Percentiles rank a stretch among this genome's conserved stretches.
Evolutionary conservation across 2,113 vertebrate species (phyloP).

Genomic region (Brienomyrus longianalis): DNA sequence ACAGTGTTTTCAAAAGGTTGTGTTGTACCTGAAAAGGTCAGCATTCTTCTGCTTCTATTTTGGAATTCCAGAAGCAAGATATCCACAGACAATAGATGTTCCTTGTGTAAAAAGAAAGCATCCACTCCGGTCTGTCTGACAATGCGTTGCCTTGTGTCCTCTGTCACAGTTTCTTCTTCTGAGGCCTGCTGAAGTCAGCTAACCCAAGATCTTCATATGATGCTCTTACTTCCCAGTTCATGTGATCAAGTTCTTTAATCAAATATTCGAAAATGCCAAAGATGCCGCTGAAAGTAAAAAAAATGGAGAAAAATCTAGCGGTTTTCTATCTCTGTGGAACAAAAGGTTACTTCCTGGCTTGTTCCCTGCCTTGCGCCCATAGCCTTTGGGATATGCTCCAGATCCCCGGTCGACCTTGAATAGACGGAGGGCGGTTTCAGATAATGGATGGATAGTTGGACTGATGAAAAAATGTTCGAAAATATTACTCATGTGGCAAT

Average conservation of each 20-base stretch:
- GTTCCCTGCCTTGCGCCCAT: neutral
- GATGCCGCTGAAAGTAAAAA: neutral
- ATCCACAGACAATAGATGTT: neutral
- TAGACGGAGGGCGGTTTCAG: neutral
- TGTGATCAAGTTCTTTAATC: neutral
- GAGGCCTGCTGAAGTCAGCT: neutral
- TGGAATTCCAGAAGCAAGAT: neutral
- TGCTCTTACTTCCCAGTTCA: neutral
- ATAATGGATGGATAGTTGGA: neutral
- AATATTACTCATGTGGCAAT: neutral
- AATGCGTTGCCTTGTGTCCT: neutral
- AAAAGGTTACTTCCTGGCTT: neutral
- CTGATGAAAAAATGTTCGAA: neutral
- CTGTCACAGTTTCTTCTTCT: neutral
- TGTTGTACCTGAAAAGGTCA: constrained; percentile 7
- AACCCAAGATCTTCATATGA: neutral
- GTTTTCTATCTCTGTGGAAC: neutral
- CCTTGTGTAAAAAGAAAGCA: neutral
- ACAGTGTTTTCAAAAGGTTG: constrained; percentile 8
- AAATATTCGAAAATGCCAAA: neutral
- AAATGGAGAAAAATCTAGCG: neutral
- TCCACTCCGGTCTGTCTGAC: neutral
- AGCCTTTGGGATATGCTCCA: neutral
- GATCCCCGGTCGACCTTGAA: neutral
- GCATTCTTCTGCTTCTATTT: neutral